Evolutionary conservation across 2,888 invertebrate species (phyloP).

Genomic region (Trypoxylon attenuatum): DNA sequence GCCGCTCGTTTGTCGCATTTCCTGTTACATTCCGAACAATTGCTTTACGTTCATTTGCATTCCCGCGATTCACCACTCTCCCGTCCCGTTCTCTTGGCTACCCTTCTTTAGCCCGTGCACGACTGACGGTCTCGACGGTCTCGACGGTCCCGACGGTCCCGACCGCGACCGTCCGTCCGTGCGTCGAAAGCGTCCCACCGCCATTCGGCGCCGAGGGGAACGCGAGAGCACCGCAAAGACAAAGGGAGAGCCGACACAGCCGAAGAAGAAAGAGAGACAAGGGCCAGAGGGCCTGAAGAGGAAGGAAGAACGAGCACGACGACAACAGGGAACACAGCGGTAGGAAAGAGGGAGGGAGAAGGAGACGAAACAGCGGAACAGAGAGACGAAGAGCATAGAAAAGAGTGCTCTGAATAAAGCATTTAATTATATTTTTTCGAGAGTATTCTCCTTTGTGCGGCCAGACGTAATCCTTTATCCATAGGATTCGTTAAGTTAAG

Average conservation of each 20-base stretch:
- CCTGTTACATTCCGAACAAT: constrained; percentile 14
- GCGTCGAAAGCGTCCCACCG: neutral
- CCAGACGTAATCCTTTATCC: constrained; percentile 42
- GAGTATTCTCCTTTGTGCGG: constrained; percentile 41
- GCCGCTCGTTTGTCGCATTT: constrained; percentile 18
- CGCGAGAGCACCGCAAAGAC: neutral
- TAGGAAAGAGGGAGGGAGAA: neutral
- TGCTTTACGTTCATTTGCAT: constrained; percentile 24
- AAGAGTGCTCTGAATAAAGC: constrained; percentile 45
- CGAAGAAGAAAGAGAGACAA: too few relatives aligned
- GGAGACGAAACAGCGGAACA: neutral
- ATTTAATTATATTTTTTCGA: constrained; percentile 49
- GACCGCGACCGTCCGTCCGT: too few relatives aligned
- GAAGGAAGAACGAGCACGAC: neutral
- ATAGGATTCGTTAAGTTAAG: constrained; percentile 45
- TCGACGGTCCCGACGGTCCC: too few relatives aligned
- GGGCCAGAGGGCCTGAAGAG: too few relatives aligned
- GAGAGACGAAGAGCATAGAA: too few relatives aligned
- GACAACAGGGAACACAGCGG: neutral
- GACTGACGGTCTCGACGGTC: too few relatives aligned
- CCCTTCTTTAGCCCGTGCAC: too few relatives aligned
- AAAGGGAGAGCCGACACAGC: too few relatives aligned
- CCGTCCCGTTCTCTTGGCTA: neutral
- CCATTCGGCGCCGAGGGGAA: constrained; percentile 1
- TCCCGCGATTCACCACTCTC: neutral